Evolutionary conservation across 2,888 invertebrate genomes (phyloP).

Genomic region (Carterocephalus palaemon): DNA sequence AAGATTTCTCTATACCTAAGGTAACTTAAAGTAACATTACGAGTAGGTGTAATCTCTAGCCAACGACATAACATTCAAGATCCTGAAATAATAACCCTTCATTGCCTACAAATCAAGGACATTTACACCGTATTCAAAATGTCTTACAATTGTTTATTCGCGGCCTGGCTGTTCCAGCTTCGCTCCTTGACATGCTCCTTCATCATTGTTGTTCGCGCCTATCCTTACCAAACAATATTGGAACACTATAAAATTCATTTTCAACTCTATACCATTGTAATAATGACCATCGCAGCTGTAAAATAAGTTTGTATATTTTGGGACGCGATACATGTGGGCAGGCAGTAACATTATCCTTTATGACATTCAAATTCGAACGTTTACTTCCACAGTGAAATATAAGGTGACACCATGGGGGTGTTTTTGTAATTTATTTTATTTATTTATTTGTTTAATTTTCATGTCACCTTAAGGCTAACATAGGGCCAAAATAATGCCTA

Average conservation of each 20-base stretch:
- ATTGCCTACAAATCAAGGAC: conserved; percentile 23
- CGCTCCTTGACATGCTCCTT: conserved; percentile 49
- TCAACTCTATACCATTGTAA: background rate
- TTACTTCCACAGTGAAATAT: conserved; percentile 12
- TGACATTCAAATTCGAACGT: conserved; percentile 13
- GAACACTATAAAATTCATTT: background rate
- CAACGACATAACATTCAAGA: background rate
- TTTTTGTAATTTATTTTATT: too few species aligned
- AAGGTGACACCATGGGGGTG: conserved; percentile 6
- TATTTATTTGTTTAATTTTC: too few species aligned
- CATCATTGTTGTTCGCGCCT: conserved; percentile 50
- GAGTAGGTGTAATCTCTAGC: too few species aligned
- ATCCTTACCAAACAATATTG: conserved; percentile 3
- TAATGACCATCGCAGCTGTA: background rate
- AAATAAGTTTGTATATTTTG: conserved; percentile 5
- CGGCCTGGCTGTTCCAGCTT: conserved; percentile 49
- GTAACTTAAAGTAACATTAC: too few species aligned
- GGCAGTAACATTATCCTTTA: conserved; percentile 9
- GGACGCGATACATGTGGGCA: conserved; percentile 12
- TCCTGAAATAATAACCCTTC: conserved; percentile 9
- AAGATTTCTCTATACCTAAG: too few species aligned
- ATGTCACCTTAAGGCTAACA: too few species aligned
- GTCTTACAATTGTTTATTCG: conserved; percentile 46
- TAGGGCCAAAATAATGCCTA: too few species aligned
- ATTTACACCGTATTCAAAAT: conserved; percentile 35